phyloP scores from a whole-genome alignment of 1,140 invertebrate genomes.

The Papilio xuthus region DNA sequence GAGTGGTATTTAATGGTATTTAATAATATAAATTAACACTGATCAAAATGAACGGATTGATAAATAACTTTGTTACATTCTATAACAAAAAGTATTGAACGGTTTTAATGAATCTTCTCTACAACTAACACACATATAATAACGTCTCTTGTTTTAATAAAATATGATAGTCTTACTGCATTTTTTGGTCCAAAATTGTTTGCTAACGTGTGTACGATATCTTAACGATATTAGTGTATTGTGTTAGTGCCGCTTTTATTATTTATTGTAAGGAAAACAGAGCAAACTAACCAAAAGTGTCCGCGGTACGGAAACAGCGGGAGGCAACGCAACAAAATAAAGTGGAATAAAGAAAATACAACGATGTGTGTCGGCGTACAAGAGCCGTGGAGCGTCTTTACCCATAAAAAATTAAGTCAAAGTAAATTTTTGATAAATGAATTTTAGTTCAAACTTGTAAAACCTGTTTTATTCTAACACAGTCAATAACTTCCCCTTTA shows the following conservation, averaged over 20 bases:
- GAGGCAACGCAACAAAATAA: conserved; percentile 73
- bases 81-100: too few species aligned
- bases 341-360: conserved; percentile 73
- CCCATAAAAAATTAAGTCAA: neutral
- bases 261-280: conserved; percentile 78
- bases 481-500: too few species aligned
- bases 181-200: neutral
- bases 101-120: neutral
- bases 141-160: neutral
- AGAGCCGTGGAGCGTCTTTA: conserved; percentile 51
- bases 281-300: conserved; percentile 79
- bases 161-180: neutral
- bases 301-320: conserved; percentile 73
- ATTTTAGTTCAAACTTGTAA: neutral
- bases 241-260: conserved; percentile 66
- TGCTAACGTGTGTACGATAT: conserved; percentile 17
- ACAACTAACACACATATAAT: neutral
- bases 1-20: neutral
- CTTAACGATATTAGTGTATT: conserved; percentile 37
- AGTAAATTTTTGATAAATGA: neutral
- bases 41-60: neutral
- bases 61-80: too few species aligned
- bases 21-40: neutral
- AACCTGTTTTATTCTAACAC: too few species aligned
- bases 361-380: conserved; percentile 58